phyloP scores from a whole-genome alignment of 2,888 invertebrate species.

The Zele albiditarsus region DNA sequence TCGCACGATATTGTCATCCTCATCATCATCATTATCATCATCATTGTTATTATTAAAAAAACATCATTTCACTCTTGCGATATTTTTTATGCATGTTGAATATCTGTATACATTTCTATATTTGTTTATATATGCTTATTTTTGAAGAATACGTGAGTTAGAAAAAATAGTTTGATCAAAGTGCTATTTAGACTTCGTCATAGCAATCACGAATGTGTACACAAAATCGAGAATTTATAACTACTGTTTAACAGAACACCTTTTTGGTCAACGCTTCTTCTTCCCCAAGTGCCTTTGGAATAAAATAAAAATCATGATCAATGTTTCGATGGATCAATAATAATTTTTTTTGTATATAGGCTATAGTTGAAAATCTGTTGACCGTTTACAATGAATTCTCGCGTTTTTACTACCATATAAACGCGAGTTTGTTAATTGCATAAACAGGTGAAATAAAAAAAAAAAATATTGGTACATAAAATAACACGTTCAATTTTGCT shows the following conservation, averaged over 20 bases:
- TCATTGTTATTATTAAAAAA: conserved; percentile 34
- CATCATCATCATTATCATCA: background rate
- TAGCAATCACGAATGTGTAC: background rate
- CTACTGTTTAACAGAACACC: background rate
- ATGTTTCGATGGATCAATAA: background rate
- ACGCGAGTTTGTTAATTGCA: background rate
- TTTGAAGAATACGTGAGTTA: background rate
- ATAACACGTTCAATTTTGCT: conserved; percentile 49
- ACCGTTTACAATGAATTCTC: background rate
- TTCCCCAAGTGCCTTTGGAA: background rate
- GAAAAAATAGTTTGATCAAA: background rate
- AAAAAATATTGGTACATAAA: background rate
- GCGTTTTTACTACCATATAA: background rate
- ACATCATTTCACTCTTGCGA: background rate
- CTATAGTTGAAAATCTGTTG: background rate
- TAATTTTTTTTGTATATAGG: background rate
- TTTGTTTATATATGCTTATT: conserved; percentile 12
- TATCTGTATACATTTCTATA: conserved; percentile 11
- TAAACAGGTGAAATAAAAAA: background rate
- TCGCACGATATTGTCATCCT: conserved; percentile 35
- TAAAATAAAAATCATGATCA: background rate
- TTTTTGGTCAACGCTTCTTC: background rate
- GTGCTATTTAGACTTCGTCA: background rate
- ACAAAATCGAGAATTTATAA: background rate
- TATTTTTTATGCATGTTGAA: conserved; percentile 9